Percentiles rank a stretch among this genome's conserved stretches.
Evolutionary conservation across 2,888 invertebrate genomes (phyloP).

Genomic region (Sinotaia quadrata): DNA sequence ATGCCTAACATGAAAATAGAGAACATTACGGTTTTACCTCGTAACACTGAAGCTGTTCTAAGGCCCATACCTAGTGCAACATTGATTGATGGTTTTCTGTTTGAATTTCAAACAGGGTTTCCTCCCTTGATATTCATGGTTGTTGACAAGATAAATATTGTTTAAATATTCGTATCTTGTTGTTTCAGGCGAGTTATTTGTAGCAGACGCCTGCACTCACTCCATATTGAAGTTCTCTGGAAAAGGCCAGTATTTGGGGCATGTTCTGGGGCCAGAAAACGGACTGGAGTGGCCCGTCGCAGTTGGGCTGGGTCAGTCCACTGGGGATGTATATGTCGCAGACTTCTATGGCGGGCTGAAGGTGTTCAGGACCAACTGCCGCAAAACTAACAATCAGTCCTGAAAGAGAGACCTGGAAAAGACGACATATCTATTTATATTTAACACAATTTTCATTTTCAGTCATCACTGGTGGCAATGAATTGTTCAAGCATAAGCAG

Average conservation of each 20-base stretch:
- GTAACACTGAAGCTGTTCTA: too few species aligned
- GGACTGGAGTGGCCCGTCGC: conserved; percentile 19
- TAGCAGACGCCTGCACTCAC: conserved; percentile 15
- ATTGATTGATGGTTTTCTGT: too few species aligned
- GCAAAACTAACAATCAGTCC: not conserved
- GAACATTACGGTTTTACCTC: too few species aligned
- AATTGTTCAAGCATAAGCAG: too few species aligned
- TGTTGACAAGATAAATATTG: not conserved
- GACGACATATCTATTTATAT: too few species aligned
- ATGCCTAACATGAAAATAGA: too few species aligned
- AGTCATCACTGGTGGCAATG: too few species aligned
- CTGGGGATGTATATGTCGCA: conserved; percentile 1
- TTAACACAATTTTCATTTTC: too few species aligned
- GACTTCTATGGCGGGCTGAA: conserved; percentile 10
- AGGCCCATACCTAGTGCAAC: too few species aligned
- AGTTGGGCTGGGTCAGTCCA: not conserved
- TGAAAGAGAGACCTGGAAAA: too few species aligned
- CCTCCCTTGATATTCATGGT: not conserved
- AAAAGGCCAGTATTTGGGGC: not conserved
- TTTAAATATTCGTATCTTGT: not conserved
- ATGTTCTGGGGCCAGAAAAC: not conserved
- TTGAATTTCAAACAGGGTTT: too few species aligned
- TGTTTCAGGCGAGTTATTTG: not conserved
- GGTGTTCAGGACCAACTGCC: not conserved
- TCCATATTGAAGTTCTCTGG: not conserved